Evolutionary conservation across 2,113 vertebrate genomes (phyloP).

Genomic region (Poeciliopsis occidentalis): DNA sequence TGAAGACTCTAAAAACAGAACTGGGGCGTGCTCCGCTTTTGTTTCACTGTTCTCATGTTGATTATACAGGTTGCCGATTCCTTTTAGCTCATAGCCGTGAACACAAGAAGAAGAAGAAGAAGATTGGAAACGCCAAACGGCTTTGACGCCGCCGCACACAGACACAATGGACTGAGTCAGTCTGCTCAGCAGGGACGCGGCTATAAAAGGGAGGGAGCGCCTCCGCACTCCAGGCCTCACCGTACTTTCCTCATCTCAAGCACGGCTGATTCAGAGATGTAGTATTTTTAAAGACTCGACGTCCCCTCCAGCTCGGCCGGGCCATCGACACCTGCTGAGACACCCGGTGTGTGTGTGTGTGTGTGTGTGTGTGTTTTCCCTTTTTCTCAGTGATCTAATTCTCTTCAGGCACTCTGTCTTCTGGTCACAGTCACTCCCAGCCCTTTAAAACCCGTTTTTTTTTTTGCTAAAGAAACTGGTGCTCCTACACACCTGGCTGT

Average conservation of each 20-base stretch:
- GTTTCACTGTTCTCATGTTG: slow-evolving; percentile 49
- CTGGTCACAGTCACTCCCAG: slow-evolving; percentile 1
- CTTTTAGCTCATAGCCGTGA: slow-evolving; percentile 9
- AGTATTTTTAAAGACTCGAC: not conserved
- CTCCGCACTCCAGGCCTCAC: slow-evolving; percentile 17
- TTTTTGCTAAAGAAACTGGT: slow-evolving; percentile 43
- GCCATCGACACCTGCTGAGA: slow-evolving; percentile 9
- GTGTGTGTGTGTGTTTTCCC: no score
- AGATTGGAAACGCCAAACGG: slow-evolving; percentile 13
- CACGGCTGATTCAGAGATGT: slow-evolving; percentile 26
- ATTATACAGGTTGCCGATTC: slow-evolving; percentile 27
- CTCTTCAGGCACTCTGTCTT: slow-evolving; percentile 6
- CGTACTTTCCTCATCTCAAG: slow-evolving; percentile 55
- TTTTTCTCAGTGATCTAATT: slow-evolving; percentile 6
- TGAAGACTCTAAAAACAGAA: slow-evolving; percentile 19
- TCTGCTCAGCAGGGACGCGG: slow-evolving; percentile 16
- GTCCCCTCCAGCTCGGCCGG: slow-evolving; percentile 7
- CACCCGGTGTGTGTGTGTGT: slow-evolving; percentile 6
- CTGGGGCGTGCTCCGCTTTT: slow-evolving; percentile 17
- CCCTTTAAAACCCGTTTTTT: slow-evolving; percentile 55
- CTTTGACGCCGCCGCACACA: not conserved
- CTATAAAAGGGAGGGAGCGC: slow-evolving; percentile 17
- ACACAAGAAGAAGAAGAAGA: not conserved
- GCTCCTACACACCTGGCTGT: slow-evolving; percentile 64
- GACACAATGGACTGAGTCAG: slow-evolving; percentile 46